A percentile compares a stretch with the other conserved stretches of the same genome.
phyloP scores from a whole-genome alignment of 2,113 vertebrate genomes.

The Calypte anna region DNA sequence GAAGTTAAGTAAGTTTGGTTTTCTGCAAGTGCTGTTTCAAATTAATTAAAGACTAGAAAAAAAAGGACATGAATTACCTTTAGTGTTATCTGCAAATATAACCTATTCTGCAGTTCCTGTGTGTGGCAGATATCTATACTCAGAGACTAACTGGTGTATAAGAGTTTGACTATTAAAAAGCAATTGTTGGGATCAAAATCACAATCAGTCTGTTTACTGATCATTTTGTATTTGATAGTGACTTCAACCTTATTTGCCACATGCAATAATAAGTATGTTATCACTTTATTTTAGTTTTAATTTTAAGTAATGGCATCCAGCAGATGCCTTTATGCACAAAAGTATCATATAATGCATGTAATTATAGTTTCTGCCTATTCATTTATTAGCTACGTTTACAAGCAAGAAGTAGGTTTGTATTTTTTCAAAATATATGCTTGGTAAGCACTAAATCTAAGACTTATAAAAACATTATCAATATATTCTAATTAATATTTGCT shows the following conservation, averaged over 20 bases:
- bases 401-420: slow-evolving; percentile 26
- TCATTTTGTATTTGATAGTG: not conserved
- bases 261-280: not conserved
- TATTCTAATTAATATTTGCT: slow-evolving; percentile 80
- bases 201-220: not conserved
- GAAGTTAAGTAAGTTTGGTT: not conserved
- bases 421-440: slow-evolving; percentile 41
- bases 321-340: not conserved
- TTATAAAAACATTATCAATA: slow-evolving; percentile 74
- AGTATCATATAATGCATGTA: slow-evolving; percentile 50
- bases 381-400: slow-evolving; percentile 1
- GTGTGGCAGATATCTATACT: not conserved
- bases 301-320: slow-evolving; percentile 24
- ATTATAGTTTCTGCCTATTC: slow-evolving; percentile 46
- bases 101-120: not conserved
- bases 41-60: not conserved
- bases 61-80: not conserved
- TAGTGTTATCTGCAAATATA: not conserved
- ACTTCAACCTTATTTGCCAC: not conserved
- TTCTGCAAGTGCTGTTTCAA: not conserved
- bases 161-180: not conserved
- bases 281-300: not conserved
- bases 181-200: not conserved
- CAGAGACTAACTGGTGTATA: not conserved
- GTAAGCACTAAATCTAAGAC: slow-evolving; percentile 59